phyloP scores from a whole-genome alignment of 2,113 vertebrate species.

The Noctilio leporinus region DNA sequence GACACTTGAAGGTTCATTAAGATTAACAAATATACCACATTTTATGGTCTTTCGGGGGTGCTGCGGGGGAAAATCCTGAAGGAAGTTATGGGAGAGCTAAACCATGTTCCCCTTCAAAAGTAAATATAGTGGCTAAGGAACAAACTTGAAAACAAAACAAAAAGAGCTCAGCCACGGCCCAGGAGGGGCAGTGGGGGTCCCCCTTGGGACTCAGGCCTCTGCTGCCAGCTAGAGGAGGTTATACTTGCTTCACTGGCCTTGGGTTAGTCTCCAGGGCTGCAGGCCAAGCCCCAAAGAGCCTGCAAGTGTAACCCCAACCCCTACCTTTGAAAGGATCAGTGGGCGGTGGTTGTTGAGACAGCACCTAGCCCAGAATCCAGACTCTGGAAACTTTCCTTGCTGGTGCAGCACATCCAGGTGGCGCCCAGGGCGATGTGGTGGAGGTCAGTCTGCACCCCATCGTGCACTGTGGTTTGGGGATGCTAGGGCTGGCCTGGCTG shows the following conservation, averaged over 20 bases:
- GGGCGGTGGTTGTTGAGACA: too few species aligned
- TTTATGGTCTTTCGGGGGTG: background rate
- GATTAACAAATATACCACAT: background rate
- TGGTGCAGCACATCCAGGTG: slow-evolving; percentile 86
- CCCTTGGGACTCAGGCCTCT: background rate
- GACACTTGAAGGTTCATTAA: background rate
- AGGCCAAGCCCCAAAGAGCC: background rate
- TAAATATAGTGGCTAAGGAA: background rate
- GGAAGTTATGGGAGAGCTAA: background rate
- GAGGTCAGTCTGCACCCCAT: slow-evolving; percentile 86
- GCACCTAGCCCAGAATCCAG: background rate
- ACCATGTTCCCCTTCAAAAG: background rate
- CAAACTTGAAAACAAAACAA: background rate
- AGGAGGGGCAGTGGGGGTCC: background rate
- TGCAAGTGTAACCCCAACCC: background rate
- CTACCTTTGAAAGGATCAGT: background rate
- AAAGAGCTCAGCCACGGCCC: background rate
- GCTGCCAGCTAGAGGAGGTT: rapidly evolving
- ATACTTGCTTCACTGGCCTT: rapidly evolving
- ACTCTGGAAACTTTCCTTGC: slow-evolving; percentile 68
- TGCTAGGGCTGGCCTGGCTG: slow-evolving; percentile 38
- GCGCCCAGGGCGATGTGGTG: slow-evolving; percentile 86
- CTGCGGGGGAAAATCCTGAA: background rate
- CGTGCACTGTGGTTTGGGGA: slow-evolving; percentile 85
- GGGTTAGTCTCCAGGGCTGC: too few species aligned